These are phyloP conservation scores for Acanthosoma haemorrhoidale DNA, from an alignment of 2,888 invertebrate genomes.

Conservation along the genomic window DNA sequence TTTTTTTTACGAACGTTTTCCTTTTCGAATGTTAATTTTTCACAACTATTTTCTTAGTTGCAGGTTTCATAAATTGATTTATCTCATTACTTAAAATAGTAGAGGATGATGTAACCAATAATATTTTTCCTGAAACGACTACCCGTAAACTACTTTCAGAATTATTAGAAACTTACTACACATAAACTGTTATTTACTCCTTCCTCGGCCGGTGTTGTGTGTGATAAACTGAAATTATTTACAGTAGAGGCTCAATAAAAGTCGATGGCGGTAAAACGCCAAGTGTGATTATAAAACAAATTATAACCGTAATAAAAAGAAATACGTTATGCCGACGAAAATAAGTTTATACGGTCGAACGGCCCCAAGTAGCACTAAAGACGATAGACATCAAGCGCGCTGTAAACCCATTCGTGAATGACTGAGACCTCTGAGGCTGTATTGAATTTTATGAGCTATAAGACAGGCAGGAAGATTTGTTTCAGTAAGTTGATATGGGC, in stretches of 20 bases:
- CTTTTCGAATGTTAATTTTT: no score
- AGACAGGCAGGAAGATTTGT: background rate
- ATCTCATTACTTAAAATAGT: no score
- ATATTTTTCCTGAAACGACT: no score
- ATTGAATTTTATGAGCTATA: background rate
- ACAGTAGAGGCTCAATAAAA: background rate
- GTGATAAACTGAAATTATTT: background rate
- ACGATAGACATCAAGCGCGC: background rate
- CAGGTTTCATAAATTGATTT: no score
- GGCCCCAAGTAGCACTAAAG: background rate
- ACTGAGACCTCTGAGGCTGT: no score
- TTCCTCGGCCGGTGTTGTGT: background rate
- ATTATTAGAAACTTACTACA: no score
- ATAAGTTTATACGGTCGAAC: background rate
- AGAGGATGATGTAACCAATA: no score
- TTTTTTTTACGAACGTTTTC: no score
- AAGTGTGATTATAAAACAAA: background rate
- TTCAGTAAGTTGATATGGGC: background rate
- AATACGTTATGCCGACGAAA: background rate
- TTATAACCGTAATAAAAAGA: background rate
- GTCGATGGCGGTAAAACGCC: background rate
- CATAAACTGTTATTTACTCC: constrained; percentile 5
- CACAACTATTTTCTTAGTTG: no score
- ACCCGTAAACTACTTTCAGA: no score
- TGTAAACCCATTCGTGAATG: no score